Base-by-base conservation (phyloP, 1,140 invertebrate species). In the Vollenhovia emeryi region DNA sequence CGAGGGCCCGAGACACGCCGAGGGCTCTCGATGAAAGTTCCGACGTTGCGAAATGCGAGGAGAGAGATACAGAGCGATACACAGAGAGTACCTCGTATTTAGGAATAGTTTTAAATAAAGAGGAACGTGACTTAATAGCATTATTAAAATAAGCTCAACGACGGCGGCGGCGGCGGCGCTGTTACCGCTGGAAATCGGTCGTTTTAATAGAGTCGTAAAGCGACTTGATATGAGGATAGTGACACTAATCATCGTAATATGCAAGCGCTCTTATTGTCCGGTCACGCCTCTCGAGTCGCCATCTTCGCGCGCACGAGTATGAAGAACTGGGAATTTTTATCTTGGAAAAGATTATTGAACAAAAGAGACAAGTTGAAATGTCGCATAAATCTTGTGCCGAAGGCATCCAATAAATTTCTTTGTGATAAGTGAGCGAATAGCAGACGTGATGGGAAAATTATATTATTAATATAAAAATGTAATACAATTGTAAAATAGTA, bases 181-280 rank as follows among this genome's bases (percentile, higher is more conserved):
- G 55, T 76, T 55, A 78, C 24, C 55, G 59, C 45, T 59, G 27
- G 68, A 75, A 83, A 83, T 69, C 55, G 69, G 80, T 83, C 57
- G 69, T 30, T 75, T 83, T 83, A 75, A 83, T 83, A 60, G 69
- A 83, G 52, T 62, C 71, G n/a, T 83, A 83, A 83, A 83, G 21
- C n/a, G 69, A 60, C 80, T 59, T 79, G 73, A 76, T 76, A 75
- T 21, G 36, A 79, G 60, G 43, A 84, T 50, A 79, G 73, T 55
- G 59, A 76, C 57, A 76, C 71, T 84, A 52, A 78, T 76, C 59
- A 52, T 24, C 82, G 74, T 82, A 82, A 82, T 73, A 82, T 43
- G 68, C 45, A 64, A 64, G 48, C 59, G 24, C n/a, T 24, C 74
- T 84, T 76, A 84, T 84, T 84, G 82, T 84, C 27, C 43, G 40